phyloP scores from a whole-genome alignment of 1,140 invertebrate genomes.

The Drosophila sulfurigaster region DNA sequence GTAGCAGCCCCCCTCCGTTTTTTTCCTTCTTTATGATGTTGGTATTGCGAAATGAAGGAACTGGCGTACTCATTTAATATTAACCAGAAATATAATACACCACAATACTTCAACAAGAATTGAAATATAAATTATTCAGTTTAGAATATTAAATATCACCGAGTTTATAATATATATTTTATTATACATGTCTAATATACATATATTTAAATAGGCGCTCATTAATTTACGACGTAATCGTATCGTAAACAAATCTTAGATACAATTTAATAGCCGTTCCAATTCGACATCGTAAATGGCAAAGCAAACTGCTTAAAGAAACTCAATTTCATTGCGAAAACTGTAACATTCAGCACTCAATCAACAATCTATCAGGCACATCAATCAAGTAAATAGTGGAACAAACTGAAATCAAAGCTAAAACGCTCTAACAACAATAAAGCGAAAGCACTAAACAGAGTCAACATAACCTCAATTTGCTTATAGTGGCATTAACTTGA shows the following conservation, averaged over 20 bases:
- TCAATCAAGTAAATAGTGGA: constrained; percentile 57
- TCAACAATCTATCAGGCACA: constrained; percentile 61
- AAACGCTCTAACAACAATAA: constrained; percentile 32
- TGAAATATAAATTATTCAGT: neutral
- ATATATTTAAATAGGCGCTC: too few species aligned
- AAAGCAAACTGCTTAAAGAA: constrained; percentile 19
- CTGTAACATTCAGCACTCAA: constrained; percentile 58
- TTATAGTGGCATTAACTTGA: constrained; percentile 46
- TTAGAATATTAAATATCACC: neutral
- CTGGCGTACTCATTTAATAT: constrained; percentile 1
- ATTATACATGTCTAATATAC: neutral
- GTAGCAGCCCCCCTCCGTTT: neutral
- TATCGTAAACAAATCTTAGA: neutral
- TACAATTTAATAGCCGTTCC: neutral
- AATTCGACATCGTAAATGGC: constrained; percentile 22
- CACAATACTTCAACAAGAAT: neutral
- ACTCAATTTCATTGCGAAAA: constrained; percentile 40
- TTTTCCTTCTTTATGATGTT: constrained; percentile 36
- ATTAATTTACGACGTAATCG: neutral
- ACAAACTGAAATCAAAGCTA: constrained; percentile 48
- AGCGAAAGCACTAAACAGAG: constrained; percentile 62
- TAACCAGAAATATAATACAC: neutral
- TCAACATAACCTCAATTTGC: constrained; percentile 72
- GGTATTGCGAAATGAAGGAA: constrained; percentile 41
- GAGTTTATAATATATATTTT: neutral